Base-by-base conservation (phyloP, 2,797 vertebrate genomes). In the Cuculus canorus region DNA sequence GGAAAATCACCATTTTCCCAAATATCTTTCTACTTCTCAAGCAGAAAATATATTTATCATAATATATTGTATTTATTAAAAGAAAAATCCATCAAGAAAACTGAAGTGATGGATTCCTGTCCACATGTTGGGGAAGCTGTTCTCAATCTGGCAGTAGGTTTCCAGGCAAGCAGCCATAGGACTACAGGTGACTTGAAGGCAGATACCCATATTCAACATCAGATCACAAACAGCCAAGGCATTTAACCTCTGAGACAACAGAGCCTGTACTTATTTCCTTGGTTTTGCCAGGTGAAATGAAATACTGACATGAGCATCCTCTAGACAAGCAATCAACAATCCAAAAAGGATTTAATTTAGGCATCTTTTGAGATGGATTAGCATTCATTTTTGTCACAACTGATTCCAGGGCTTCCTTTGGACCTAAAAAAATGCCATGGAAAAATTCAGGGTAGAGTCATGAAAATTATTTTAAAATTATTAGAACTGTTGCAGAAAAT, bases 1-100 rank as follows among this genome's bases (percentile, higher is more conserved):
- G 3, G n/a, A n/a, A n/a, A n/a, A n/a, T n/a, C 63, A 7, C 28
- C 0, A n/a, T 63, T 82, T 78, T 45, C 22, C 41, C 4, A 0
- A 0, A 39, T 52, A 3, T 3, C 22, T 13, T 60, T 35, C 6
- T 9, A 68, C 5, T 23, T 64, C 59, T 71, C 59, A 79, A 68
- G 66, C 11, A 66, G n/a, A 61, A 77, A 50, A 50, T 32, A 2
- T 32, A 21, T 60, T 87, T 79, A 39, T 61, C 17, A 17, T 30
- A 10, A 35, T 9, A n/a, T 17, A 23, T 2, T 37, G 24, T 70
- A 43, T 68, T 71, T 47, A 66, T 50, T 17, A 52, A 27, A 78
- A 53, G 30, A 43, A 59, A 81, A 68, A 28, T 27, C 27, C n/a
- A 37, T 35, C 22, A 61, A 4, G 1, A 82, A 76, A 87, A 68